These are phyloP conservation scores for Lumbricus terrestris DNA, from an alignment of 2,888 invertebrate genomes.

Conservation along the genomic window DNA sequence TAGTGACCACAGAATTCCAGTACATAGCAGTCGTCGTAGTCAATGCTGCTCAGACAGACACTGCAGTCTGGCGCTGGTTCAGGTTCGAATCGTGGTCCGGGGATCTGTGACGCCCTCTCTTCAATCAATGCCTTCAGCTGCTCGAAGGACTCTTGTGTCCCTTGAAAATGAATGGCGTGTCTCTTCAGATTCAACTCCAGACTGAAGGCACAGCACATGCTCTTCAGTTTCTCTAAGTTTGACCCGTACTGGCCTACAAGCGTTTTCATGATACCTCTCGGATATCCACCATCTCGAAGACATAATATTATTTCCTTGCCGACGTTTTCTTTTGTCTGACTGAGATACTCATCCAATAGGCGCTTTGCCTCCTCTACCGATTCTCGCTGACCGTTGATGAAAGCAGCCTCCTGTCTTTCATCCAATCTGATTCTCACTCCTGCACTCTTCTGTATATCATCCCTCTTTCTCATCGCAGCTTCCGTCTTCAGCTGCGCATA, in stretches of 20 bases:
- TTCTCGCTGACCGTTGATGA: conserved; percentile 22
- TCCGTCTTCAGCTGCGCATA: neutral
- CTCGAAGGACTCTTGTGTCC: conserved; percentile 18
- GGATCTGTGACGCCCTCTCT: neutral
- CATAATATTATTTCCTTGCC: conserved; percentile 17
- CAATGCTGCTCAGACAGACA: conserved; percentile 47
- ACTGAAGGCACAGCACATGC: neutral
- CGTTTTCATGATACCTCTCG: conserved; percentile 25
- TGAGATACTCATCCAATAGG: neutral
- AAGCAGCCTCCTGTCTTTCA: neutral
- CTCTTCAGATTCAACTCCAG: conserved; percentile 18
- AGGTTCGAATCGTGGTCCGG: neutral
- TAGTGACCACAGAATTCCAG: conserved; percentile 52
- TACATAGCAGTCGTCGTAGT: conserved; percentile 43
- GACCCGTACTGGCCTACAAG: conserved; percentile 25
- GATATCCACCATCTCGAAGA: conserved; percentile 3
- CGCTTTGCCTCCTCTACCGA: neutral
- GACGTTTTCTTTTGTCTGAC: neutral
- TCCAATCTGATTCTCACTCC: conserved; percentile 20
- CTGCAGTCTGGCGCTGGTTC: conserved; percentile 42
- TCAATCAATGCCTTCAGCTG: conserved; percentile 13
- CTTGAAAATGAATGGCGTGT: conserved; percentile 4
- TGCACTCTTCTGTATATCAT: conserved; percentile 5
- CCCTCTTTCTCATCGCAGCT: neutral
- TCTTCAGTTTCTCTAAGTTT: conserved; percentile 20